phyloP scores from a whole-genome alignment of 2,113 vertebrate genomes.

The Dicerorhinus sumatrensis region DNA sequence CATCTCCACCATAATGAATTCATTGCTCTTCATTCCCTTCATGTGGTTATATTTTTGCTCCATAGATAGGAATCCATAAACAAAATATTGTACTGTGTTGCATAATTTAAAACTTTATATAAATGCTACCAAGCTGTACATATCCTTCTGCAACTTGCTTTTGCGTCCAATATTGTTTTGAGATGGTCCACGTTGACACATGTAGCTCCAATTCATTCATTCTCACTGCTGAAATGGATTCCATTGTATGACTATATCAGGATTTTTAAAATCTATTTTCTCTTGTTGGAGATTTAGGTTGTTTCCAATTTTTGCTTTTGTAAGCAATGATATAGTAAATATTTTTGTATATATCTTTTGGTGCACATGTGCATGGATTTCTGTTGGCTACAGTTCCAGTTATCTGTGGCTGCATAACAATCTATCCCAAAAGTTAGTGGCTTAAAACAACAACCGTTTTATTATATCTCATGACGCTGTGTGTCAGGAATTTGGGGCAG shows the following conservation, averaged over 20 bases:
- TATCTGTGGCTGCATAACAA: constrained; percentile 56
- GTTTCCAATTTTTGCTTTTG: constrained; percentile 56
- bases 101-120: constrained; percentile 48
- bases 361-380: constrained; percentile 36
- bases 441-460: not conserved
- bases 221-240: not conserved
- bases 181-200: not conserved
- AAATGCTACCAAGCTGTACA: constrained; percentile 56
- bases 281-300: not conserved
- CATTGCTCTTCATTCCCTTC: not conserved
- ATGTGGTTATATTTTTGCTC: constrained; percentile 61
- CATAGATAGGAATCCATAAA: constrained; percentile 61
- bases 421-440: not conserved
- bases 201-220: not conserved
- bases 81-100: constrained; percentile 65
- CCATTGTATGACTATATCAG: not conserved
- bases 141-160: constrained; percentile 20
- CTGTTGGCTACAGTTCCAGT: constrained; percentile 60
- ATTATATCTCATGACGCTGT: not conserved
- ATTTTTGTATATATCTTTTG: constrained; percentile 10
- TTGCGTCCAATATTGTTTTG: not conserved
- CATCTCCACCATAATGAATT: not conserved
- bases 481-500: not conserved
- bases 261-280: not conserved
- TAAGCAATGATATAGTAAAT: constrained; percentile 41